phyloP scores from a whole-genome alignment of 2,797 vertebrate genomes.

The Rhincodon typus region DNA sequence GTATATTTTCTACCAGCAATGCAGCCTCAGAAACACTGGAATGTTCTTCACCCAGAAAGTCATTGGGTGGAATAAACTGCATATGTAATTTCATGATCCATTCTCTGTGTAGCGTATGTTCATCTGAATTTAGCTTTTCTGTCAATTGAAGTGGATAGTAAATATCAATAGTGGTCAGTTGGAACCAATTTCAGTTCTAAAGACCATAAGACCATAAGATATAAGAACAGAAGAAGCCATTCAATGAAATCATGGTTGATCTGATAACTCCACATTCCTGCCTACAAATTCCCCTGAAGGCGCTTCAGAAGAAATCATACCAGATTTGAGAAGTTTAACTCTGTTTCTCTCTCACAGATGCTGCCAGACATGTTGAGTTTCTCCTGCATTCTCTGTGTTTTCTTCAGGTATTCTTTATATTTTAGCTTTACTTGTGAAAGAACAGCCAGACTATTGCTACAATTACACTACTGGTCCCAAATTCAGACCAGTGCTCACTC shows the following conservation, averaged over 20 bases:
- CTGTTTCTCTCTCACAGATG: too few species aligned
- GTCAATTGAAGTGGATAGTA: neutral
- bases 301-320: too few species aligned
- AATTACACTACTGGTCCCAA: neutral
- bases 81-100: neutral
- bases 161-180: neutral
- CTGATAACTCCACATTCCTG: too few species aligned
- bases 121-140: neutral
- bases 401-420: neutral
- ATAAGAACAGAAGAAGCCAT: too few species aligned
- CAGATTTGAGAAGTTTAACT: too few species aligned
- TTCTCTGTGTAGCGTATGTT: neutral
- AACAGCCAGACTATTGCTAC: neutral
- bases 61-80: neutral
- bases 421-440: neutral
- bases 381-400: too few species aligned
- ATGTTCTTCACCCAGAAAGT: neutral
- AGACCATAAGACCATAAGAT: too few species aligned
- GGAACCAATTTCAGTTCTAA: neutral
- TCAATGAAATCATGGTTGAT: too few species aligned
- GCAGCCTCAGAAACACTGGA: neutral
- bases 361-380: too few species aligned
- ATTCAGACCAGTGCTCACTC: neutral
- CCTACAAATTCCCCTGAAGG: too few species aligned
- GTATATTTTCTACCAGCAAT: slow-evolving; percentile 10